Evolutionary conservation across 2,888 invertebrate genomes (phyloP).

Genomic region (Nephrocerus scutellatus): DNA sequence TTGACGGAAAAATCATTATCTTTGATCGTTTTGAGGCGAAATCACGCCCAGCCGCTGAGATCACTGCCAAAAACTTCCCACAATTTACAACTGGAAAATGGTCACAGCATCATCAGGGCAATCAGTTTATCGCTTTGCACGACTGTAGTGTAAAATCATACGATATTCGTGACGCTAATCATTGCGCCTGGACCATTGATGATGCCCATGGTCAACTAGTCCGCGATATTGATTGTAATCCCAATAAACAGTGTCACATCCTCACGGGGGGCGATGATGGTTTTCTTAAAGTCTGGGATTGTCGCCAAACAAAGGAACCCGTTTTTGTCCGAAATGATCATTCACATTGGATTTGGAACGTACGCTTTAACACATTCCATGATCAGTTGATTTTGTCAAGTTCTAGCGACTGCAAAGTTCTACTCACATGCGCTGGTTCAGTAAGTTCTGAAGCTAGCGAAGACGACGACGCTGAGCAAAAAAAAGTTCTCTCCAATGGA

Average conservation of each 20-base stretch:
- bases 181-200: constrained; percentile 74
- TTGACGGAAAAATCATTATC: constrained; percentile 68
- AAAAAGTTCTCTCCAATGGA: constrained; percentile 61
- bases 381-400: constrained; percentile 91
- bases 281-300: constrained; percentile 92
- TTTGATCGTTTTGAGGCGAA: constrained; percentile 63
- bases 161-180: constrained; percentile 73
- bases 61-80: constrained; percentile 65
- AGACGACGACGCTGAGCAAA: constrained; percentile 27
- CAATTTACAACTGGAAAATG: constrained; percentile 83
- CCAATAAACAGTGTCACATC: constrained; percentile 92
- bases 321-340: constrained; percentile 76
- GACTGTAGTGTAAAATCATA: constrained; percentile 81
- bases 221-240: constrained; percentile 91
- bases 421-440: constrained; percentile 79
- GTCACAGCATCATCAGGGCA: constrained; percentile 79
- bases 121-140: constrained; percentile 73
- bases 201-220: constrained; percentile 83
- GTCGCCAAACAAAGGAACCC: constrained; percentile 70
- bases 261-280: constrained; percentile 96
- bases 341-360: constrained; percentile 92
- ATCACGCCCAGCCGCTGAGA: constrained; percentile 46
- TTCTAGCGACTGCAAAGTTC: constrained; percentile 89
- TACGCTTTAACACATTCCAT: constrained; percentile 92
- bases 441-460: constrained; percentile 69